These are phyloP conservation scores for Mystacornis crossleyi DNA, from an alignment of 2,113 vertebrate genomes.

Conservation along the genomic window DNA sequence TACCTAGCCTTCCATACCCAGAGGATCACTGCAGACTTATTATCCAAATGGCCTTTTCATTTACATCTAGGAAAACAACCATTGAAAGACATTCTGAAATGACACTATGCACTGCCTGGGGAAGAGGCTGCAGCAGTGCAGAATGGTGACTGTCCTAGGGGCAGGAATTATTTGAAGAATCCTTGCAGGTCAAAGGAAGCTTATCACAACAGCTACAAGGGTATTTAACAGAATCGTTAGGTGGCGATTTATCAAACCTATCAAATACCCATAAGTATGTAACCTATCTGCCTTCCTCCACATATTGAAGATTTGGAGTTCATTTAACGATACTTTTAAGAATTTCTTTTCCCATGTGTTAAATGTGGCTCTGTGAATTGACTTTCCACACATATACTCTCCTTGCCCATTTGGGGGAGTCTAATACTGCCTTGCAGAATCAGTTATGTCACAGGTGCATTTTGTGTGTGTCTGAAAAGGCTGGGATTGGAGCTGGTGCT, in stretches of 20 bases:
- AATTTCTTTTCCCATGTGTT: not conserved
- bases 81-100: not conserved
- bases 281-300: not conserved
- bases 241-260: not conserved
- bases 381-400: not conserved
- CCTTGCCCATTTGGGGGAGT: conserved; percentile 27
- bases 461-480: not conserved
- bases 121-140: not conserved
- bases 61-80: not conserved
- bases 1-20: not conserved
- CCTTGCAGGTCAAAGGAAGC: not conserved
- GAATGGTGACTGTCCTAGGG: not conserved
- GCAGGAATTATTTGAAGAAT: not conserved
- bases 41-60: not conserved
- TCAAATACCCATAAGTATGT: not conserved
- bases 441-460: not conserved
- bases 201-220: not conserved
- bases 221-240: not conserved
- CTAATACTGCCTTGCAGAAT: not conserved
- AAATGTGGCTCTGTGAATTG: not conserved
- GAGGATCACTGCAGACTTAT: not conserved
- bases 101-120: not conserved
- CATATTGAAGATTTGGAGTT: not conserved
- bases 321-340: not conserved
- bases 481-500: not conserved